These are phyloP conservation scores for Cydia amplana DNA, from an alignment of 1,140 invertebrate genomes.

Conservation along the genomic window DNA sequence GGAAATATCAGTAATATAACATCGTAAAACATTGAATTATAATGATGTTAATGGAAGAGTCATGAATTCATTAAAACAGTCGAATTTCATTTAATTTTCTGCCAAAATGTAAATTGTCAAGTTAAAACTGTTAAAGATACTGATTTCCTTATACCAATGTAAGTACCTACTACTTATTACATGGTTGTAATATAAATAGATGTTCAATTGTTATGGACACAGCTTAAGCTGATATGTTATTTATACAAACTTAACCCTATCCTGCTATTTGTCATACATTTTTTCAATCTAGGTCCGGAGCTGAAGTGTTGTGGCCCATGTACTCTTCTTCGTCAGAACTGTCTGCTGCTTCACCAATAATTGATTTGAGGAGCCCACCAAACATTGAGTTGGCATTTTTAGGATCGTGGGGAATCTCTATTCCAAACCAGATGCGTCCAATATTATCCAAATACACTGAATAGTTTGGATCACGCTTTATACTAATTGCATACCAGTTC, in stretches of 20 bases:
- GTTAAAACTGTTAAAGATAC: background rate
- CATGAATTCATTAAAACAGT: background rate
- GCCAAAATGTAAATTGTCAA: background rate
- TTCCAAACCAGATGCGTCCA: constrained; percentile 72
- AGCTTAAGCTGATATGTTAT: constrained; percentile 37
- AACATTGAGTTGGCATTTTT: constrained; percentile 62
- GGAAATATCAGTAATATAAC: constrained; percentile 12
- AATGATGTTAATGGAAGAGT: constrained; percentile 14
- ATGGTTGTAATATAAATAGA: constrained; percentile 24
- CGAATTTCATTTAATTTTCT: background rate
- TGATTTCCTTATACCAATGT: constrained; percentile 17
- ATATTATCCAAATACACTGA: constrained; percentile 70
- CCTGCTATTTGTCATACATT: constrained; percentile 33
- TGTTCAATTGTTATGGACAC: constrained; percentile 25
- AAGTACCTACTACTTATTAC: constrained; percentile 13
- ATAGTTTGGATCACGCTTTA: constrained; percentile 72
- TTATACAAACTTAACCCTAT: constrained; percentile 33
- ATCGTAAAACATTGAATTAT: constrained; percentile 11
- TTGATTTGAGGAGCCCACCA: constrained; percentile 67
- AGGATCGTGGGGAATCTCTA: constrained; percentile 58
- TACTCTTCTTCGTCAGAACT: constrained; percentile 69
- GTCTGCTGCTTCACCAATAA: constrained; percentile 67
- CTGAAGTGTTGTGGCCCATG: constrained; percentile 44
- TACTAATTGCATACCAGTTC: constrained; percentile 66
- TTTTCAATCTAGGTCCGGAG: constrained; percentile 68